A percentile compares a stretch with the other conserved stretches of the same genome.
phyloP scores from a whole-genome alignment of 2,113 vertebrate species.

The Centropus unirufus region DNA sequence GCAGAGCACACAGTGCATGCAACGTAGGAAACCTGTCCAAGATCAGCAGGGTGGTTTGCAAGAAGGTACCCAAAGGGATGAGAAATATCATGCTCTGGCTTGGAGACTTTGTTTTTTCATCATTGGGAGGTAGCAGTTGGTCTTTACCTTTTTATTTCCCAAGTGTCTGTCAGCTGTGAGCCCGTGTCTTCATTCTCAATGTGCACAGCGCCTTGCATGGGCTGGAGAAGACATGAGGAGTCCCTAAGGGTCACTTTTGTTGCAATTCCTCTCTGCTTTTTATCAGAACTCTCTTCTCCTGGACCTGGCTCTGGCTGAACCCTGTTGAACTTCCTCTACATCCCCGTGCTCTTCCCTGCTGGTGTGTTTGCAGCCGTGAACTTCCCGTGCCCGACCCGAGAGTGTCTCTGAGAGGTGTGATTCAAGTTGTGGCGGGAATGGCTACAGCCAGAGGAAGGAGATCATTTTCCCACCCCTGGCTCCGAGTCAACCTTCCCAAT shows the following conservation, averaged over 20 bases:
- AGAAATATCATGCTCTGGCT: fast-evolving
- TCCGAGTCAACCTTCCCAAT: constrained; percentile 31
- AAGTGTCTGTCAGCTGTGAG: not conserved
- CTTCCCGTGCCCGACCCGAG: constrained; percentile 39
- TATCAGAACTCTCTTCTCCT: constrained; percentile 12
- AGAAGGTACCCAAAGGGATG: not conserved
- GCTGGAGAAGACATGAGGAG: not conserved
- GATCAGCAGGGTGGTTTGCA: fast-evolving
- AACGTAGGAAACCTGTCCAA: not conserved
- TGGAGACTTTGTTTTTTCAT: not conserved
- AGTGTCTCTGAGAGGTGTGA: constrained; percentile 26
- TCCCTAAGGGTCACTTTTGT: not conserved
- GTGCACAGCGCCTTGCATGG: not conserved
- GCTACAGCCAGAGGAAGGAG: constrained; percentile 23
- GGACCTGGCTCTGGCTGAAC: constrained; percentile 17
- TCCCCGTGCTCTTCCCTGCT: not conserved
- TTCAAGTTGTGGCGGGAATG: not conserved
- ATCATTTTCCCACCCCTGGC: constrained; percentile 34
- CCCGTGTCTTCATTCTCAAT: not conserved
- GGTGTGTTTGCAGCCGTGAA: not conserved
- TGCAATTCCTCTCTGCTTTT: not conserved
- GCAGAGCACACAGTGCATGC: not conserved
- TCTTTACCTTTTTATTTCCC: not conserved
- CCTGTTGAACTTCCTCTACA: constrained; percentile 29
- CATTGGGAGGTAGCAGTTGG: not conserved